Percentiles rank a stretch among this genome's conserved stretches.
These are phyloP conservation scores for Eulemur mongoz DNA, from an alignment of 2,797 vertebrate species.

Conservation along the genomic window DNA sequence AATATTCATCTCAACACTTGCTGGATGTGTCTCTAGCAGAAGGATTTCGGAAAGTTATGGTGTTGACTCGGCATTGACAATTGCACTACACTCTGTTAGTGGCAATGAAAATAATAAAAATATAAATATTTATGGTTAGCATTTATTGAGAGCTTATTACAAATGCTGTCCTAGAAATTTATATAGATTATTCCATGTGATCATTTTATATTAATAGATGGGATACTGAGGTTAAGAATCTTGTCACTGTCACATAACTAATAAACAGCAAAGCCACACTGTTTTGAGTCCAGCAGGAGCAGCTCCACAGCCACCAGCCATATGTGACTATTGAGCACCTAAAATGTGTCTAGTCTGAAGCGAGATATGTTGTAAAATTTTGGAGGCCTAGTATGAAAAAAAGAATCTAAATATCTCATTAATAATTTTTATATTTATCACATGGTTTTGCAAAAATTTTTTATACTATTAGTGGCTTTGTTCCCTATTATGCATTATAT, in stretches of 20 bases:
- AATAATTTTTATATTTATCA: neutral
- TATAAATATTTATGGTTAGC: neutral
- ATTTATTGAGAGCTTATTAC: neutral
- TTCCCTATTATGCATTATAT: neutral
- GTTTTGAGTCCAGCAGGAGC: neutral
- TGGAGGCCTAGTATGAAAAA: neutral
- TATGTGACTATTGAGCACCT: neutral
- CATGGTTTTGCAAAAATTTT: neutral
- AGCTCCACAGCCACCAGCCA: too few relatives aligned
- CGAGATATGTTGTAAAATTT: neutral
- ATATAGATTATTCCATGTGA: too few relatives aligned
- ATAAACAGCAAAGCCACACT: neutral
- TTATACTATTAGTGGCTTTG: neutral
- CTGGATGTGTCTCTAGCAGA: neutral
- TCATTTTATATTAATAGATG: neutral
- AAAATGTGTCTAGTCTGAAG: neutral
- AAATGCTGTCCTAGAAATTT: neutral
- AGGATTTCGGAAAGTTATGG: neutral
- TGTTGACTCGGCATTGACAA: neutral
- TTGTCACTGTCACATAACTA: neutral
- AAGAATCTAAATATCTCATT: neutral
- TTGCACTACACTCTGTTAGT: neutral
- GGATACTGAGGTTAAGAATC: neutral
- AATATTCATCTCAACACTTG: neutral
- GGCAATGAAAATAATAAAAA: neutral